Conservation (phyloP, 2,888 invertebrate species). For the Cremastinae sp. region DNA sequence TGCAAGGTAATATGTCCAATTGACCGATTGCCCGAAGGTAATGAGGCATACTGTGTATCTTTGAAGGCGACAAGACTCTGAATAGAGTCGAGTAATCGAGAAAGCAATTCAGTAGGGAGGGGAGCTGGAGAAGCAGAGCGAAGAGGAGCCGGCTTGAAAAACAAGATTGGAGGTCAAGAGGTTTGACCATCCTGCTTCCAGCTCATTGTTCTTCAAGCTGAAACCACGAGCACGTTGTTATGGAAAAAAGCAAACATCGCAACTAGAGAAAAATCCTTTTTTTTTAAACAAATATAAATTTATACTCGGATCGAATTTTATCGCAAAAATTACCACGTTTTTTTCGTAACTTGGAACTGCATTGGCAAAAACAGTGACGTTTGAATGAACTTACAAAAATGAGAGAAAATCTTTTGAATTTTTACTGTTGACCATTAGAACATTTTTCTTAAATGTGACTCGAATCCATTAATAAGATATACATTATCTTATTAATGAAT, state of each 20-base stretch:
- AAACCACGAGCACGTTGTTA: slow-evolving; percentile 23
- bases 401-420: too few species aligned
- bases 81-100: slow-evolving; percentile 26
- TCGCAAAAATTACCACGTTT: too few species aligned
- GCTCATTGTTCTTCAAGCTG: slow-evolving; percentile 41
- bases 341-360: too few species aligned
- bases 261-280: too few species aligned
- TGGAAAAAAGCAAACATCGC: slow-evolving; percentile 5
- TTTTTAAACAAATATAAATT: too few species aligned
- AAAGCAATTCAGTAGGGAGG: background rate
- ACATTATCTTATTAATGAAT: too few species aligned
- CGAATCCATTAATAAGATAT: too few species aligned
- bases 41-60: slow-evolving; percentile 54
- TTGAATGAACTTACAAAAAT: too few species aligned
- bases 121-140: slow-evolving; percentile 16
- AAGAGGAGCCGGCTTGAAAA: slow-evolving; percentile 27
- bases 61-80: slow-evolving; percentile 16
- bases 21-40: slow-evolving; percentile 60
- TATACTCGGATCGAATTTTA: too few species aligned
- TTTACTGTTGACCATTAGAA: too few species aligned
- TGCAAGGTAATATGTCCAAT: slow-evolving; percentile 41
- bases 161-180: slow-evolving; percentile 27
- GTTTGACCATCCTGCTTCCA: slow-evolving; percentile 42
- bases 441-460: too few species aligned
- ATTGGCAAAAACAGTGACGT: too few species aligned